Base-by-base conservation (phyloP, 2,888 invertebrate species). In the Rhingia campestris region DNA sequence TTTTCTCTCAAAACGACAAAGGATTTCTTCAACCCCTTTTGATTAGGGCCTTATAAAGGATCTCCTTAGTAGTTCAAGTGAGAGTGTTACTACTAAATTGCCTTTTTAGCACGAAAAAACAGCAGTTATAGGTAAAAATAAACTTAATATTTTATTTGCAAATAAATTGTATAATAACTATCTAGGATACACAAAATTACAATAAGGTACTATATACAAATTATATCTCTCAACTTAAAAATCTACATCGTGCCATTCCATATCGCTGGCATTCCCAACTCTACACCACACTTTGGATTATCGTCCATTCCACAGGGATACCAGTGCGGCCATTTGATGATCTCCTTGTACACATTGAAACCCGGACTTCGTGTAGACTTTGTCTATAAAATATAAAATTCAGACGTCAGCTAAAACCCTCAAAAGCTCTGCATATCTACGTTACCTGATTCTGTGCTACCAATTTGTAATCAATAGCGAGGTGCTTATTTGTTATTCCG, bases 361-460 rank as follows among this genome's bases (percentile, higher is more conserved):
- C 94, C 94, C 0, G 93, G 93, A 88, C 93, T 93, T 35, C 88
- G 87, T 0, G 92, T 92, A 0, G 82, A 51, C 67, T 87, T 89
- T 0, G 93, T 93, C 91, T 91, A 70, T 45, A 22, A 73, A 10
- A 22, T 61, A 35, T 35, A 56, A n/a, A 12, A 56, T 22, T 63
- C 45, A 61, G 30, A 74, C 49, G 39, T 77, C 58, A 63, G 12
- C n/a, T 12, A 41, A 22, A 7, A 63, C 43, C 22, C 22, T 22
- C 22, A 22, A 22, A 22, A 76, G 39, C 39, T 51, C 6, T 35
- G 1, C n/a, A 30, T n/a, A n/a, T 67, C 43, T 63, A 4, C 45
- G 49, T 87, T 86, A 91, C 91, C 89, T 93, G 93, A 88, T 93
- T 93, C 86, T 93, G 93, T 14, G 92, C 92, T 12, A 93, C 91